These are phyloP conservation scores for Junonia oenone DNA, from an alignment of 2,888 invertebrate species.

Conservation along the genomic window DNA sequence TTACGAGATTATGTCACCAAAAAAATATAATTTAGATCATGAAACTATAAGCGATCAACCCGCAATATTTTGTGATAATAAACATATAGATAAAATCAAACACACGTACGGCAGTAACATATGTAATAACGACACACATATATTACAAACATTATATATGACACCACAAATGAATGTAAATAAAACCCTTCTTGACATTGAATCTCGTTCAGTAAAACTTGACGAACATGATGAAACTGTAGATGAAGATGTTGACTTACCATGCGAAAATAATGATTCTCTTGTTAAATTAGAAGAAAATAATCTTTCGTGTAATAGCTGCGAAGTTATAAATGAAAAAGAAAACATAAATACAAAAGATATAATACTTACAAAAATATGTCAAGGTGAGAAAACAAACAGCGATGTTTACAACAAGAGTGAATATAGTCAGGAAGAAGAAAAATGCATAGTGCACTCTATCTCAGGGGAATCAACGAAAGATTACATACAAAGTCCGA, in stretches of 20 bases:
- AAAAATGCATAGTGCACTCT: conserved; percentile 33
- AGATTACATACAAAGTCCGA: conserved; percentile 42
- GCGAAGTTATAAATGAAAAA: conserved; percentile 38
- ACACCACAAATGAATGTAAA: conserved; percentile 63
- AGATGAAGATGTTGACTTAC: neutral
- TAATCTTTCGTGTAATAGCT: conserved; percentile 25
- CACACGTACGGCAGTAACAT: conserved; percentile 56
- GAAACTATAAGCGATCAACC: conserved; percentile 35
- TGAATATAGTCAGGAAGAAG: conserved; percentile 31
- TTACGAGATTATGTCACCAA: conserved; percentile 47
- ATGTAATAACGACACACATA: conserved; percentile 49
- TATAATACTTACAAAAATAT: conserved; percentile 17
- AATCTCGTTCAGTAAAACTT: conserved; percentile 32
- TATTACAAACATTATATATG: conserved; percentile 57
- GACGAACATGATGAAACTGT: neutral
- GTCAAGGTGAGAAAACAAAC: conserved; percentile 21
- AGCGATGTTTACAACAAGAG: conserved; percentile 19
- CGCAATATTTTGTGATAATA: conserved; percentile 32
- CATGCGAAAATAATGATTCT: neutral
- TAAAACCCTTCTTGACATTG: conserved; percentile 46
- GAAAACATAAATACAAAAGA: conserved; percentile 37
- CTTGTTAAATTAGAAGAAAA: conserved; percentile 29
- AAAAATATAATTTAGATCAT: conserved; percentile 36
- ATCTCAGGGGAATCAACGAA: conserved; percentile 47
- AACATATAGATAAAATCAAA: conserved; percentile 49